Percentiles rank a stretch among this genome's conserved stretches.
These are phyloP conservation scores for Amazona guildingii DNA, from an alignment of 2,113 vertebrate genomes.

Conservation along the genomic window DNA sequence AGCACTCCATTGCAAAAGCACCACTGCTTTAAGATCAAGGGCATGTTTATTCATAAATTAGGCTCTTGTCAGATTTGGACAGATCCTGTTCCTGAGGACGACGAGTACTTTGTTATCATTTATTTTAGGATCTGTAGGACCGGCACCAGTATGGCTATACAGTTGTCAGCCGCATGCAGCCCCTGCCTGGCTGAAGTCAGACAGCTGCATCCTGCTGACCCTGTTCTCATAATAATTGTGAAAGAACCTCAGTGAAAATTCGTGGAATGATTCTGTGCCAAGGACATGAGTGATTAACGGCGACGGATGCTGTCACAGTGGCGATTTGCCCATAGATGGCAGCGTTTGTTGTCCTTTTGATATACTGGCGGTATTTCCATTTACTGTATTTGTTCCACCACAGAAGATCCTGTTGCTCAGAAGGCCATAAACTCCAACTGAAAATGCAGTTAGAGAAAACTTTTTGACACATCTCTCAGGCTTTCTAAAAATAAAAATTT, in stretches of 20 bases:
- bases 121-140: not conserved
- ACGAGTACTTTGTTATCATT: too few species aligned
- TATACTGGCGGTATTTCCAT: accelerated
- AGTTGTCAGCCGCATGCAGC: not conserved
- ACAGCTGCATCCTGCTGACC: not conserved
- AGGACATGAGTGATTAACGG: accelerated
- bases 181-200: not conserved
- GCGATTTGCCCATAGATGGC: not conserved
- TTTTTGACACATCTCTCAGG: not conserved
- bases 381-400: accelerated
- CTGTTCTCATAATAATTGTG: not conserved
- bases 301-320: accelerated
- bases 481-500: not conserved
- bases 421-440: not conserved
- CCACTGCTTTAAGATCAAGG: not conserved
- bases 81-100: not conserved
- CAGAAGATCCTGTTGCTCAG: not conserved
- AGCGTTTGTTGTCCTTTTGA: not conserved
- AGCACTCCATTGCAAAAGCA: not conserved
- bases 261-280: not conserved
- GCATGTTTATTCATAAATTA: not conserved
- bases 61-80: not conserved
- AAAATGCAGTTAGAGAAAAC: not conserved
- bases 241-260: not conserved
- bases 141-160: not conserved